These are phyloP conservation scores for Dryomyza anilis DNA, from an alignment of 2,888 invertebrate genomes.

Conservation along the genomic window DNA sequence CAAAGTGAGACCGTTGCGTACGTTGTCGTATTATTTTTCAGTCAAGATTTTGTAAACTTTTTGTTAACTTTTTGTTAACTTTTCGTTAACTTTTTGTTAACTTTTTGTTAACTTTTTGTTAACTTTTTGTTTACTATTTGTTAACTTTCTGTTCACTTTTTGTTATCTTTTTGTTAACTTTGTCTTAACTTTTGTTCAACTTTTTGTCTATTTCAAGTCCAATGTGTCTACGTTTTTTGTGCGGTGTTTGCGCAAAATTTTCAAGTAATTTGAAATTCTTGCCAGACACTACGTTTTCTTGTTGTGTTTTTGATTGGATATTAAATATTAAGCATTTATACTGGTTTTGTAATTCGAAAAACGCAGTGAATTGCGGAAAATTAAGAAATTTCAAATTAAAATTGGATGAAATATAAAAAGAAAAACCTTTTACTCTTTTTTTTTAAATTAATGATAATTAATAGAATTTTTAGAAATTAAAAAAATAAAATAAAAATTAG, in stretches of 20 bases:
- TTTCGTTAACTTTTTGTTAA: constrained; percentile 33
- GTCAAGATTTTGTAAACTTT: neutral
- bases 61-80: neutral
- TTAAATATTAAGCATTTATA: constrained; percentile 31
- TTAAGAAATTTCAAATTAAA: constrained; percentile 28
- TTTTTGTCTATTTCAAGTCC: too few species aligned
- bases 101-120: too few species aligned
- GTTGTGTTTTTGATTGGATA: too few species aligned
- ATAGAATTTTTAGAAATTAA: too few species aligned
- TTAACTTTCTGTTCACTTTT: too few species aligned
- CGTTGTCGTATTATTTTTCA: neutral
- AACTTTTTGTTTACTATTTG: too few species aligned
- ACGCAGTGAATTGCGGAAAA: constrained; percentile 58
- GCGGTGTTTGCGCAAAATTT: constrained; percentile 28
- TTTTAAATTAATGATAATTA: neutral
- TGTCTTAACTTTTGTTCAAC: too few species aligned
- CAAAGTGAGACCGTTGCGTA: constrained; percentile 43
- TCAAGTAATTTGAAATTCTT: constrained; percentile 30
- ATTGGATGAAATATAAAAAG: neutral
- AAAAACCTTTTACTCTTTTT: neutral
- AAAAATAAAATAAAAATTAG: too few species aligned
- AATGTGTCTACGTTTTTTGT: too few species aligned
- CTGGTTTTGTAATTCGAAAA: constrained; percentile 62
- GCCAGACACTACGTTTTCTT: neutral
- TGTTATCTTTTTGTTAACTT: too few species aligned